These are phyloP conservation scores for Acyrthosiphon pisum DNA, from an alignment of 1,140 invertebrate species.

Conservation along the genomic window DNA sequence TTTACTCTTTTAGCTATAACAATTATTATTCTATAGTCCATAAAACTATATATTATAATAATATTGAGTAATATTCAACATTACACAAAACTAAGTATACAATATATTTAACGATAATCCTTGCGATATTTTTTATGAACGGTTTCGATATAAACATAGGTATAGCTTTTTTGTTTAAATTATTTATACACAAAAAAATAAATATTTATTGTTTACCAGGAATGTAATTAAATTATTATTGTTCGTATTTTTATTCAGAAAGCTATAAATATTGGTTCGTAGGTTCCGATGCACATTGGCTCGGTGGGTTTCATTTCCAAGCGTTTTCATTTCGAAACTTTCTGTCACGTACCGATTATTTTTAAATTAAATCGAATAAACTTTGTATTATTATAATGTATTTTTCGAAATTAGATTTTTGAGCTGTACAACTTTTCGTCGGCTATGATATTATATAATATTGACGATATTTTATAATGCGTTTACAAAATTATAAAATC, in stretches of 20 bases:
- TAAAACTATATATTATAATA: background rate
- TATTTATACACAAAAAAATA: background rate
- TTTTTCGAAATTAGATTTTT: background rate
- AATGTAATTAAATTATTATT: background rate
- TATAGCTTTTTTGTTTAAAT: background rate
- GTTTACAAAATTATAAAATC: background rate
- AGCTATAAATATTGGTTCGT: background rate
- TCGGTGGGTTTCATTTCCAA: background rate
- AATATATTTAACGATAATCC: background rate
- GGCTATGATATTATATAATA: background rate
- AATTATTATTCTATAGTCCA: background rate
- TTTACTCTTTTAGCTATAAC: background rate
- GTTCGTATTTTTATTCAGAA: background rate
- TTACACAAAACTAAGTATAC: background rate
- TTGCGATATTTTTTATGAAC: background rate
- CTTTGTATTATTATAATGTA: background rate
- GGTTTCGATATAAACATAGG: background rate
- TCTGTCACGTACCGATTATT: background rate
- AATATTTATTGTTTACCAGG: background rate
- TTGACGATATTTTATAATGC: background rate
- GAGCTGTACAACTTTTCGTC: background rate
- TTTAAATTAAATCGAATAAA: background rate
- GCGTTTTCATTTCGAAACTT: background rate
- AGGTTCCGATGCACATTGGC: too few species aligned
- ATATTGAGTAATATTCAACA: background rate